A percentile compares a stretch with the other conserved stretches of the same genome.
These are phyloP conservation scores for Desmophyllum pertusum DNA, from an alignment of 92 coral and sea anemone genomes.

Conservation along the genomic window DNA sequence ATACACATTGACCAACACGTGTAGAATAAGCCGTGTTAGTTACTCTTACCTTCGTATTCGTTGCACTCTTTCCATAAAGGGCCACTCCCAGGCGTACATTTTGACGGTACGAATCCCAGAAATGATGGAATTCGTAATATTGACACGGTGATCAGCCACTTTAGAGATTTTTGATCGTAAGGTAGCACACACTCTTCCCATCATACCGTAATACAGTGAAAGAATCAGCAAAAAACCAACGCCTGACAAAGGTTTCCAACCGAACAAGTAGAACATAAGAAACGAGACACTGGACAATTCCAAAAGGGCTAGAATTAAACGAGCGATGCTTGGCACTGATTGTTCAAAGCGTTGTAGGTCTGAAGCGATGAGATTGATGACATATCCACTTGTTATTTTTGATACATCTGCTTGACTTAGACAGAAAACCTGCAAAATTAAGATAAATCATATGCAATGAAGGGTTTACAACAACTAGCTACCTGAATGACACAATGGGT, in stretches of 20 bases:
- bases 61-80: constrained; percentile 64
- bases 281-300: constrained; percentile 58
- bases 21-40: too few relatives aligned
- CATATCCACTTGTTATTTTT: constrained; percentile 65
- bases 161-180: constrained; percentile 54
- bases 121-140: constrained; percentile 57
- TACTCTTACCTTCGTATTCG: constrained; percentile 50
- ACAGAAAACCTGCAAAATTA: constrained; percentile 52
- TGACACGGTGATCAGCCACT: constrained; percentile 24
- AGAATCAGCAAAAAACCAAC: constrained; percentile 59
- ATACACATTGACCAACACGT: too few relatives aligned
- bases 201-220: constrained; percentile 46
- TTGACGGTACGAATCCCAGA: constrained; percentile 69
- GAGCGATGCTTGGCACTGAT: constrained; percentile 30
- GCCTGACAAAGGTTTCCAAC: constrained; percentile 67
- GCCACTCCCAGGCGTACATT: constrained; percentile 79
- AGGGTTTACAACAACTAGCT: too few relatives aligned
- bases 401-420: constrained; percentile 66
- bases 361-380: constrained; percentile 74
- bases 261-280: constrained; percentile 67
- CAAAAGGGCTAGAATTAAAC: constrained; percentile 49
- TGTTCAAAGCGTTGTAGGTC: constrained; percentile 80
- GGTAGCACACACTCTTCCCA: constrained; percentile 64
- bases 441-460: too few relatives aligned
- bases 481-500: too few relatives aligned